Evolutionary conservation across 2,797 vertebrate species (phyloP), one percentile per base, ranked within the genome.

Genomic region (Hephaestus fuliginosus): DNA sequence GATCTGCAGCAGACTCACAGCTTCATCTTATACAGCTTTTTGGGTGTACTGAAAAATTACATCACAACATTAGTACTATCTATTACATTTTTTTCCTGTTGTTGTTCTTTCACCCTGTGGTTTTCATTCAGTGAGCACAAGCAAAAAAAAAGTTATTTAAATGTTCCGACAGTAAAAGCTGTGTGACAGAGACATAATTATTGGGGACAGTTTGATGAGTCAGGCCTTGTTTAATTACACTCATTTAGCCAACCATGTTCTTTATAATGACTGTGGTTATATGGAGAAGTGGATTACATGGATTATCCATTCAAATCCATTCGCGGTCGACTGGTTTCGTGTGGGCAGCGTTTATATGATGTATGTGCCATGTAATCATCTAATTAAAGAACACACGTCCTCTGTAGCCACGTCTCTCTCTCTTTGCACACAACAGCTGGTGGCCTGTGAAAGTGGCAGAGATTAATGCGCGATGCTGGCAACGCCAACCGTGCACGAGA

Each of bases 201-300:
- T 85, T 82, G 48, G 39, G 4, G 39, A 13, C 58, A 17, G 75
- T 74, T 85, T 84, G 78, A 83, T 75, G 84, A 88, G 68, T 85
- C 70, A 70, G 51, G 63, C 51, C 15, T 80, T 61, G 52, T 86
- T 87, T 88, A 87, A 90, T 86, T 87, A 80, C 43, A 67, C 39
- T 80, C 62, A 87, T 87, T 90, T 70, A 85, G 60, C 78, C 80
- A 62, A 66, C 74, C 74, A 62, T 84, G 81, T 86, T 88, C 67
- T 85, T 69, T 64, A 68, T 87, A 87, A 90, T 86, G 83, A 86
- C 77, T 70, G 58, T 28, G 69, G 48, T 66, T 78, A 75, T 60
- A 83, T 69, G 66, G 69, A 89, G 70, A 76, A 7, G 6, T 77
- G 78, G 79, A 88, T 91, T 87, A 80, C 65, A 74, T 77, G 81